A percentile compares a stretch with the other conserved stretches of the same genome.
These are phyloP conservation scores for Podabrus alpinus DNA, from an alignment of 2,888 invertebrate species.

Conservation along the genomic window DNA sequence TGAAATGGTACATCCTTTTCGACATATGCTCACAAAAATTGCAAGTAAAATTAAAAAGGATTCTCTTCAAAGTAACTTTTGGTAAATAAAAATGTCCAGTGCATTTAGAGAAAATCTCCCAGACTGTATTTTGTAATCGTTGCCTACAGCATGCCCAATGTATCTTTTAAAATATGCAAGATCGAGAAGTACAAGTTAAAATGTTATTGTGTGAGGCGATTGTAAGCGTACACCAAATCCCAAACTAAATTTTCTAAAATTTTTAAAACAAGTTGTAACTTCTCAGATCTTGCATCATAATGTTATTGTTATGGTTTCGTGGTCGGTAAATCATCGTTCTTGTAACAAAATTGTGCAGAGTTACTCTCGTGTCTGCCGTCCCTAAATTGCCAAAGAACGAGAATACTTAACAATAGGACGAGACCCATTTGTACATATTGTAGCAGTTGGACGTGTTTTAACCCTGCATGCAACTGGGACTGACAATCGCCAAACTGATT, in stretches of 20 bases:
- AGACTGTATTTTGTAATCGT: not conserved
- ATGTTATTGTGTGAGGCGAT: constrained; percentile 13
- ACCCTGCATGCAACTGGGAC: constrained; percentile 56
- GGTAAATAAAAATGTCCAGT: not conserved
- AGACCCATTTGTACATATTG: constrained; percentile 59
- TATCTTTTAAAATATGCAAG: not conserved
- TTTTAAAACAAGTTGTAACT: constrained; percentile 28
- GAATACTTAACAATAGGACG: constrained; percentile 52
- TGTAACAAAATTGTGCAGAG: constrained; percentile 30
- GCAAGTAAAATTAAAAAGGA: not conserved
- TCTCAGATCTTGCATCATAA: constrained; percentile 39
- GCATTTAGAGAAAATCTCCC: not conserved
- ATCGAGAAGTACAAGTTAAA: not conserved
- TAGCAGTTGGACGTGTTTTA: constrained; percentile 58
- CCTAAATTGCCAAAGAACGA: constrained; percentile 55
- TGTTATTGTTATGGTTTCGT: constrained; percentile 48
- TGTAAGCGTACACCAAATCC: constrained; percentile 39
- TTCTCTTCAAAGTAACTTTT: not conserved
- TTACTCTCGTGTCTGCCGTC: constrained; percentile 44
- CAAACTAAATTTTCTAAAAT: constrained; percentile 41
- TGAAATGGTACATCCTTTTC: not conserved
- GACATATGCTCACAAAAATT: not conserved
- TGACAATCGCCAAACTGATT: constrained; percentile 56
- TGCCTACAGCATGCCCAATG: not conserved
- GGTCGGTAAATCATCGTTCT: constrained; percentile 34